Percentiles rank a stretch among this genome's conserved stretches.
Evolutionary conservation across 2,888 invertebrate genomes (phyloP).

Genomic region (Phyto melanocephala): DNA sequence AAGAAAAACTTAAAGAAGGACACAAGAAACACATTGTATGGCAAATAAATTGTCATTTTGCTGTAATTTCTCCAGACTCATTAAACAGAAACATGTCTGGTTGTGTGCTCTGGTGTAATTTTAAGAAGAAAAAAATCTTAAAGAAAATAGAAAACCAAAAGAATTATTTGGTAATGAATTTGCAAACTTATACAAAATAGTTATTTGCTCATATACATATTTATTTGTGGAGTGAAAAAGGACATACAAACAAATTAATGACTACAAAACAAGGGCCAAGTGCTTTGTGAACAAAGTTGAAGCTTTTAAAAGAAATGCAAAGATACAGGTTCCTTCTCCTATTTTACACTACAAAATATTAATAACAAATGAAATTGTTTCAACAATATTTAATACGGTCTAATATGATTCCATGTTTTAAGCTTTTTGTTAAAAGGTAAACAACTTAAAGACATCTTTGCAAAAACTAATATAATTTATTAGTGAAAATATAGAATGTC

Average conservation of each 20-base stretch:
- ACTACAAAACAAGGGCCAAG: constrained; percentile 7
- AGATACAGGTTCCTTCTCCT: no score
- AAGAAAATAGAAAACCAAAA: neutral
- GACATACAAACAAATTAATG: constrained; percentile 12
- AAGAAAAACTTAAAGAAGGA: neutral
- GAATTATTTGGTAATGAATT: constrained; percentile 54
- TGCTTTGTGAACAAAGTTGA: no score
- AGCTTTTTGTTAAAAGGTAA: constrained; percentile 14
- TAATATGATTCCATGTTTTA: constrained; percentile 22
- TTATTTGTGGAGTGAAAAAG: neutral
- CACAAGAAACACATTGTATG: constrained; percentile 49
- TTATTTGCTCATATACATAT: neutral
- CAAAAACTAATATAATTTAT: no score
- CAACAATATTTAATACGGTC: neutral
- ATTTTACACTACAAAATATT: neutral
- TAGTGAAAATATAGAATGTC: no score
- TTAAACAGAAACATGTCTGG: neutral
- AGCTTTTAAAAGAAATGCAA: no score
- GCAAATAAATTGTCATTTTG: constrained; percentile 55
- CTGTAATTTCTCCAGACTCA: constrained; percentile 47
- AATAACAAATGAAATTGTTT: neutral
- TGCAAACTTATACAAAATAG: constrained; percentile 21
- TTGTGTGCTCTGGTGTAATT: neutral
- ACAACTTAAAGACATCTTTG: neutral
- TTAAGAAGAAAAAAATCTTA: constrained; percentile 1